Percentiles rank a stretch among this genome's conserved stretches.
Conservation (phyloP, 2,113 vertebrate genomes). For the Notechis scutatus region DNA sequence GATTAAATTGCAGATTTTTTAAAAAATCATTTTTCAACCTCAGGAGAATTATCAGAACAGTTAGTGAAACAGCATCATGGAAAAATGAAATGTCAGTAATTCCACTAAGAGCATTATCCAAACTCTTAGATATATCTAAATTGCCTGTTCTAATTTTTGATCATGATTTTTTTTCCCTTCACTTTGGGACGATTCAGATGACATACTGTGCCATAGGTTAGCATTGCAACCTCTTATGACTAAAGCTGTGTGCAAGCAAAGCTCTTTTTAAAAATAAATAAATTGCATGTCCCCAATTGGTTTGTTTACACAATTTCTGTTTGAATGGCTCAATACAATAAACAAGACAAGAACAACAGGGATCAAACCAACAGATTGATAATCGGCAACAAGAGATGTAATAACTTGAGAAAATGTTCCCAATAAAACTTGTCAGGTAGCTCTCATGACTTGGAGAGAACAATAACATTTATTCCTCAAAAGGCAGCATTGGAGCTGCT, state of each 20-base stretch:
- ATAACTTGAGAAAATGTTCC: background rate
- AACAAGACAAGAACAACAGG: background rate
- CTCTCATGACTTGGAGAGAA: background rate
- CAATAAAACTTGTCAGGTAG: background rate
- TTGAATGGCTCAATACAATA: background rate
- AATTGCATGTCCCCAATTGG: background rate
- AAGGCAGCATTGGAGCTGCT: background rate
- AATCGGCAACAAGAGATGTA: background rate
- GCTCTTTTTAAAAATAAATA: background rate
- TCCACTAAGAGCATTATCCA: background rate
- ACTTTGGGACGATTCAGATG: background rate
- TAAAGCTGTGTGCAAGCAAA: background rate
- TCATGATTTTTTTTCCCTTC: background rate
- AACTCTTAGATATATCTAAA: background rate
- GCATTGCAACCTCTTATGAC: background rate
- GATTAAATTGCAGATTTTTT: background rate
- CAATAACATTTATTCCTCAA: background rate
- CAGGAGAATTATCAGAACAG: background rate
- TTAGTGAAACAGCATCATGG: background rate
- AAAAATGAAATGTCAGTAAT: background rate
- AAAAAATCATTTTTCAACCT: background rate
- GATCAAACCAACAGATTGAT: background rate
- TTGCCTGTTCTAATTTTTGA: background rate
- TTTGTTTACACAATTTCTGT: background rate
- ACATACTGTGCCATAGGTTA: background rate